These are phyloP conservation scores for Semnornis frantzii DNA, from an alignment of 2,113 vertebrate genomes.

Conservation along the genomic window DNA sequence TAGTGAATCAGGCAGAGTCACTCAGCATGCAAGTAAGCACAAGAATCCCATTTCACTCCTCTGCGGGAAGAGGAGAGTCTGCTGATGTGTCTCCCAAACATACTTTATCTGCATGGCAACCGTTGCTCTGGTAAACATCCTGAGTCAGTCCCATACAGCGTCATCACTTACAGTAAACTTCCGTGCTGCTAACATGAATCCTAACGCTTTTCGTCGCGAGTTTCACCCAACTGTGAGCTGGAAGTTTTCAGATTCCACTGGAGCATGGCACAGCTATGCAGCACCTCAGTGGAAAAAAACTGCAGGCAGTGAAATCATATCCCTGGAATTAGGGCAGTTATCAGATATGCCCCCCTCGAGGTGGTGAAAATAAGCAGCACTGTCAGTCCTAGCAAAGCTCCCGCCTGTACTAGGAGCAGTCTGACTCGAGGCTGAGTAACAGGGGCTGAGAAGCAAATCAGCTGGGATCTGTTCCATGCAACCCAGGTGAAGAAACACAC, in stretches of 20 bases:
- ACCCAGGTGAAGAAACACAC: not conserved
- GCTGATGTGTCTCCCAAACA: conserved; percentile 31
- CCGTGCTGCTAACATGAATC: conserved; percentile 35
- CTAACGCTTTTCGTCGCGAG: conserved; percentile 5
- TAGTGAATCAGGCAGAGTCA: conserved; percentile 38
- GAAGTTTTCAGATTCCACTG: not conserved
- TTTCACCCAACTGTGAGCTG: conserved; percentile 27
- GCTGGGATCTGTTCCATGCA: not conserved
- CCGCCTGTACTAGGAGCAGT: not conserved
- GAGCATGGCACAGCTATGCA: conserved; percentile 4
- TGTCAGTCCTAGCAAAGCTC: not conserved
- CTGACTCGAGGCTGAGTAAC: conserved; percentile 4
- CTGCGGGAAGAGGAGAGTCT: not conserved
- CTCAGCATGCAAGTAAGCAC: conserved; percentile 65
- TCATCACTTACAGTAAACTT: conserved; percentile 54
- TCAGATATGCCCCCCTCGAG: not conserved
- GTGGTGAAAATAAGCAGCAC: not conserved
- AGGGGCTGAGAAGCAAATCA: not conserved
- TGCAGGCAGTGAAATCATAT: conserved; percentile 51
- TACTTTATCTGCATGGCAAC: conserved; percentile 42
- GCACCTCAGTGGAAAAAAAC: conserved; percentile 1
- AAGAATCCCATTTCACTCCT: conserved; percentile 33
- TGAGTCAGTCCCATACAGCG: conserved; percentile 17
- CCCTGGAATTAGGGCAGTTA: conserved; percentile 47
- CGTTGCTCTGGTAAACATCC: conserved; percentile 66